Conservation (phyloP, 2,888 invertebrate genomes). For the Panzeria rudis region DNA sequence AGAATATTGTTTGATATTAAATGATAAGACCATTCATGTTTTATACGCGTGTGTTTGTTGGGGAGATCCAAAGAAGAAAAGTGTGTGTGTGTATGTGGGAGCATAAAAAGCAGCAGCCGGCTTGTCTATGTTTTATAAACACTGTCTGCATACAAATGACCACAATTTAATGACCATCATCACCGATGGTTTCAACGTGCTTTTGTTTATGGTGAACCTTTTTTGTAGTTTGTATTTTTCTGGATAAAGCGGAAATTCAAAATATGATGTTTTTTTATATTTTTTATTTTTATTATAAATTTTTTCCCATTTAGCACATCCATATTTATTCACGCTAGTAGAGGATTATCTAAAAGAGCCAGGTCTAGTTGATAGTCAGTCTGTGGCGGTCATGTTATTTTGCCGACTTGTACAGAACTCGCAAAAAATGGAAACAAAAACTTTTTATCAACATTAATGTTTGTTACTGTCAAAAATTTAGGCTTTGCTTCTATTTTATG, state of each 20-base stretch:
- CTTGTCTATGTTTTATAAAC: constrained; percentile 66
- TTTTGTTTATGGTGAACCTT: constrained; percentile 15
- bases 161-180: constrained; percentile 67
- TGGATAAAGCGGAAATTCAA: constrained; percentile 1
- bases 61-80: neutral
- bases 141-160: constrained; percentile 71
- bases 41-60: too few relatives aligned
- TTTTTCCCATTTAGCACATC: constrained; percentile 7
- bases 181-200: constrained; percentile 63
- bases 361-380: neutral
- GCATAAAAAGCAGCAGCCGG: constrained; percentile 62
- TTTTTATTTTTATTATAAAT: constrained; percentile 3
- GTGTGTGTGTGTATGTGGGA: neutral
- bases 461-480: too few relatives aligned
- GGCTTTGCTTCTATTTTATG: too few relatives aligned
- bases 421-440: too few relatives aligned
- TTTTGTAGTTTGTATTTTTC: constrained; percentile 27
- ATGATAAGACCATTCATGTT: too few relatives aligned
- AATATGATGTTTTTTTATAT: constrained; percentile 9
- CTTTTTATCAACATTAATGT: too few relatives aligned
- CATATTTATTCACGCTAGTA: neutral
- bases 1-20: too few relatives aligned
- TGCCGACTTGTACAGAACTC: too few relatives aligned
- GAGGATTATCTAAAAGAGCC: neutral
- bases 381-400: too few relatives aligned